Conservation (phyloP, 2,888 invertebrate species). For the Idaea aversata region DNA sequence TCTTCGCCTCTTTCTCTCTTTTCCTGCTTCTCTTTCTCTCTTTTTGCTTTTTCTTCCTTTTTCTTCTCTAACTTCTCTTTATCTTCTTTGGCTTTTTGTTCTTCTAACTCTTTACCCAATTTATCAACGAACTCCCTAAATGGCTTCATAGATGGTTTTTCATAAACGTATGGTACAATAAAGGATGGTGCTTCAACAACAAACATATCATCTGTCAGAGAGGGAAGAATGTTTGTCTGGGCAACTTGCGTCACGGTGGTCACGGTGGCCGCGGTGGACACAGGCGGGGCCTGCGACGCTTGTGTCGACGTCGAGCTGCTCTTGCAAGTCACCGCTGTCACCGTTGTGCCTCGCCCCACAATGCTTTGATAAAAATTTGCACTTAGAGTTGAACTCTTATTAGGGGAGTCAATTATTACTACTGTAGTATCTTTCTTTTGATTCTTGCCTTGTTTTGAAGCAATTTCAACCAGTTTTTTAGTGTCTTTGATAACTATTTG, state of each 20-base stretch:
- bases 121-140: conserved; percentile 86
- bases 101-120: conserved; percentile 83
- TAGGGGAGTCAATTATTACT: conserved; percentile 89
- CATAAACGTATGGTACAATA: conserved; percentile 95
- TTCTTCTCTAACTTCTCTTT: conserved; percentile 58
- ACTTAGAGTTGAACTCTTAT: conserved; percentile 70
- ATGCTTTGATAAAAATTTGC: conserved; percentile 81
- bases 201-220: conserved; percentile 94
- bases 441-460: conserved; percentile 73
- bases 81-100: conserved; percentile 80
- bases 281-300: conserved; percentile 31
- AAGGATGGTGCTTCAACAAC: conserved; percentile 96
- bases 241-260: conserved; percentile 31
- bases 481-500: conserved; percentile 86
- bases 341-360: conserved; percentile 63
- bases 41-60: conserved; percentile 55
- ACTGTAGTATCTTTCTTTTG: conserved; percentile 86
- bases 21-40: conserved; percentile 44
- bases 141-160: conserved; percentile 90
- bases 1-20: conserved; percentile 48
- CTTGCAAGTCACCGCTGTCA: conserved; percentile 58
- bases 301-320: conserved; percentile 44
- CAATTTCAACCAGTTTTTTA: conserved; percentile 85
- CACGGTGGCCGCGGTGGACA: not conserved
- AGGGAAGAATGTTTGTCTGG: conserved; percentile 85